These are phyloP conservation scores for Nasua narica DNA, from an alignment of 2,797 vertebrate genomes.

Conservation along the genomic window DNA sequence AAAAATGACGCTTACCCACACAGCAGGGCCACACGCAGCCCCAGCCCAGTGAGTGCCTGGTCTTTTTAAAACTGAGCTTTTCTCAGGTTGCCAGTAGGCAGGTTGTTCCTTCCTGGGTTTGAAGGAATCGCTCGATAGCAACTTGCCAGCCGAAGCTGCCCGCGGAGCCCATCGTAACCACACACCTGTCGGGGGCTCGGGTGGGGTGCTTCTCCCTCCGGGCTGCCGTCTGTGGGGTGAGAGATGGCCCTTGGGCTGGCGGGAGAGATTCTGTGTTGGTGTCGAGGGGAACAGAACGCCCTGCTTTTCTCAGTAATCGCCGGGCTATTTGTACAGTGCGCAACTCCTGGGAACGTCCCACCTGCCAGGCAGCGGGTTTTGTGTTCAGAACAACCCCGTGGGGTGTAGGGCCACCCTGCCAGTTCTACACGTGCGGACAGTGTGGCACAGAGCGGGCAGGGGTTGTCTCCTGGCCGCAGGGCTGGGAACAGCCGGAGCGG, in stretches of 20 bases:
- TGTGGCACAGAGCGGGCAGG: not conserved
- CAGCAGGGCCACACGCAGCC: not conserved
- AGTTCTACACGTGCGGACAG: not conserved
- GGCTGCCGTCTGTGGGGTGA: not conserved
- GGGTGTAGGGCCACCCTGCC: not conserved
- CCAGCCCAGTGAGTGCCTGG: not conserved
- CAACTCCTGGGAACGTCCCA: not conserved
- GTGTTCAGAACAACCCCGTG: not conserved
- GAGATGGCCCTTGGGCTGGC: not conserved
- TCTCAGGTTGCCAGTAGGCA: not conserved
- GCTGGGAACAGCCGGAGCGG: not conserved
- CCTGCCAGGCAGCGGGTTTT: not conserved
- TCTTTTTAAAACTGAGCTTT: not conserved
- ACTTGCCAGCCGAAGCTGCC: not conserved
- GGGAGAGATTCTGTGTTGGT: not conserved
- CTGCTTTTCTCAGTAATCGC: not conserved
- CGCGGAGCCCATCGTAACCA: not conserved
- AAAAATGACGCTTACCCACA: not conserved
- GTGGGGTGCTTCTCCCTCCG: not conserved
- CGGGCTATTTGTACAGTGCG: rapidly evolving
- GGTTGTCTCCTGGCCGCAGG: not conserved
- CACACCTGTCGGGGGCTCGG: not conserved
- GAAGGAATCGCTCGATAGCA: not conserved
- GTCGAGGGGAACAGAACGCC: too few species aligned
- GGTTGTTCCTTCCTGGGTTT: not conserved